These are phyloP conservation scores for Oligia latruncula DNA, from an alignment of 2,888 invertebrate species.

Conservation along the genomic window DNA sequence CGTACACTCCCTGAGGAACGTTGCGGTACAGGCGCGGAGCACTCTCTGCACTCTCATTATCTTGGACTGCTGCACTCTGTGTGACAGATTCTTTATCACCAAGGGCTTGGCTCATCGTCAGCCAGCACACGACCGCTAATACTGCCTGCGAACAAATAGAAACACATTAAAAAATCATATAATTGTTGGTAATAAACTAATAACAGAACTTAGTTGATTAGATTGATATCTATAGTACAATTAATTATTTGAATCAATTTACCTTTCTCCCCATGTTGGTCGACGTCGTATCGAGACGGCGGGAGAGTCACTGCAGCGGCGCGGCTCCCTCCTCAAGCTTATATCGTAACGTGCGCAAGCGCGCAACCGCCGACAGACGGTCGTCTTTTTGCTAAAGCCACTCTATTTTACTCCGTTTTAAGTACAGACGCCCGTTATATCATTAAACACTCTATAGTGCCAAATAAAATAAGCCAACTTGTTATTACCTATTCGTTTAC, in stretches of 20 bases:
- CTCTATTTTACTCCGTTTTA: conserved; percentile 63
- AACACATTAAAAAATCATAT: conserved; percentile 41
- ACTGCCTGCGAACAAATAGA: conserved; percentile 78
- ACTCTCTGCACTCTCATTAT: conserved; percentile 81
- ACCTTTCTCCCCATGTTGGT: conserved; percentile 86
- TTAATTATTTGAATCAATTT: conserved; percentile 65
- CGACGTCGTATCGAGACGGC: conserved; percentile 78
- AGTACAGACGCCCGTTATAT: conserved; percentile 73
- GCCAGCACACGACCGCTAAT: conserved; percentile 77
- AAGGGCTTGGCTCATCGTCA: conserved; percentile 72
- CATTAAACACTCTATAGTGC: conserved; percentile 63
- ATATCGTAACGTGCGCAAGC: conserved; percentile 76
- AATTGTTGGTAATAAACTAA: background rate
- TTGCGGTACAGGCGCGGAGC: conserved; percentile 80
- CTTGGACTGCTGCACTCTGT: conserved; percentile 69
- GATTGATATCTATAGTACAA: conserved; percentile 11
- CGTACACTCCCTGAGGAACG: conserved; percentile 80
- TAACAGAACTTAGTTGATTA: background rate
- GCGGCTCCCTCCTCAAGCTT: conserved; percentile 78
- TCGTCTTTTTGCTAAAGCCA: conserved; percentile 69
- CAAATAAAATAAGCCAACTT: conserved; percentile 59
- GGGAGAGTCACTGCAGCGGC: conserved; percentile 83
- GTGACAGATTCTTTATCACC: conserved; percentile 70
- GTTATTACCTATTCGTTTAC: conserved; percentile 61
- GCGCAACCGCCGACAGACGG: conserved; percentile 65